Percentiles rank a stretch among this genome's conserved stretches.
phyloP scores from a whole-genome alignment of 2,888 invertebrate genomes.

The Hetaerina titia region DNA sequence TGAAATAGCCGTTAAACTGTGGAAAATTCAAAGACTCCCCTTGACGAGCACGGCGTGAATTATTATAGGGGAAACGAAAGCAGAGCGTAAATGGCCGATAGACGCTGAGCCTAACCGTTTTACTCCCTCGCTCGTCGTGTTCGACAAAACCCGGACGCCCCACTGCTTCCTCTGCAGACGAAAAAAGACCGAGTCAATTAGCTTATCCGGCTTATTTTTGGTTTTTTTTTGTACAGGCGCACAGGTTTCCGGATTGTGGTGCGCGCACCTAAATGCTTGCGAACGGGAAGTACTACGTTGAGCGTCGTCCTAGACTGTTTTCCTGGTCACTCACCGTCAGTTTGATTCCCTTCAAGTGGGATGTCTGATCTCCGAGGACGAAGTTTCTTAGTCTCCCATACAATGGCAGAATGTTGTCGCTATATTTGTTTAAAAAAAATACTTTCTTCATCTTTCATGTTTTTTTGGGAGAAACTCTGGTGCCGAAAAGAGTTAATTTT shows the following conservation, averaged over 20 bases:
- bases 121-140: neutral
- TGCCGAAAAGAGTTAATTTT: no score
- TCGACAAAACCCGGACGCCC: neutral
- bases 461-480: no score
- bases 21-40: neutral
- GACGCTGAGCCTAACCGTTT: neutral
- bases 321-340: neutral
- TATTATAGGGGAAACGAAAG: neutral
- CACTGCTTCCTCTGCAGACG: neutral
- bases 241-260: slow-evolving; percentile 51
- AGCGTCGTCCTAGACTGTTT: neutral
- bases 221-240: neutral
- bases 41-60: neutral
- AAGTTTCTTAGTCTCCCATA: neutral
- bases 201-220: slow-evolving; percentile 48
- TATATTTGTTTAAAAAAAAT: no score
- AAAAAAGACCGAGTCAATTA: slow-evolving; percentile 11
- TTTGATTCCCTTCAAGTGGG: neutral
- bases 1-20: neutral
- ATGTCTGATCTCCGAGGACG: no score
- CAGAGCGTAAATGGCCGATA: neutral
- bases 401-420: no score
- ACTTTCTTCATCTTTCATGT: no score
- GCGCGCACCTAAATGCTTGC: neutral
- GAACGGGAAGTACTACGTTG: neutral